Base-by-base conservation (phyloP, 1,140 invertebrate species). In the Pollicipes pollicipes region DNA sequence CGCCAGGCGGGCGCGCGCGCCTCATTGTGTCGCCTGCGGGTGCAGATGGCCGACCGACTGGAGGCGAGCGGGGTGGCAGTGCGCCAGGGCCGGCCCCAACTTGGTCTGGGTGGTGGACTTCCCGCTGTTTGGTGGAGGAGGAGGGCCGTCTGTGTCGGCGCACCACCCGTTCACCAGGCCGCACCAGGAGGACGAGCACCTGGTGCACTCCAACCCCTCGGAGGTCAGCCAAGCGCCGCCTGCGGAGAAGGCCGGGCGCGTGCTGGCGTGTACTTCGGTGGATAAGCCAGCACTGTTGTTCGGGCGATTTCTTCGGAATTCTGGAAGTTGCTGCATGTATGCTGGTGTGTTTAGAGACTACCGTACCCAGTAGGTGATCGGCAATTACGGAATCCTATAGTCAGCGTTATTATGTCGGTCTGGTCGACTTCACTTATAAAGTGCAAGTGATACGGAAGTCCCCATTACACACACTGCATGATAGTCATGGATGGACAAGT, bases 111-210 rank as follows among this genome's bases (percentile, higher is more conserved):
- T 99, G 1, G 80, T 88, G 3, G 93, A 98, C 82, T 98, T 99
- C 80, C 96, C 97, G 1, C 81, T 99, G 71, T 98, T 99, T 83
- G n/a, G 77, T 85, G 70, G 77, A 81, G 63, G 83, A 83, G 30
- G 80, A 84, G 32, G 78, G 76, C 30, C 80, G 76, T 30, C 72
- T 97, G 84, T 90, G 76, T 88, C 91, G 17, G 87, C 88, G 27
- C 97, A 99, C 84, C 97, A 99, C 85, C 97, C 96, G 28, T 99
- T 99, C 78, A 99, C 97, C 24, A 83, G 84, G 26, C 84, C 85
- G 27, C 85, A 88, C 68, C 88, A 90, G 32, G 88, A 93, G 30
- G 91, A 98, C 80, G 73, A 87, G 3, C 76, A 88, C 72, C 80
- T 89, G 68, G 78, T 98, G 58, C 78, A 86, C 17, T 85, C 80